Conservation (phyloP, 2,888 invertebrate species). For the Caprella mutica region DNA sequence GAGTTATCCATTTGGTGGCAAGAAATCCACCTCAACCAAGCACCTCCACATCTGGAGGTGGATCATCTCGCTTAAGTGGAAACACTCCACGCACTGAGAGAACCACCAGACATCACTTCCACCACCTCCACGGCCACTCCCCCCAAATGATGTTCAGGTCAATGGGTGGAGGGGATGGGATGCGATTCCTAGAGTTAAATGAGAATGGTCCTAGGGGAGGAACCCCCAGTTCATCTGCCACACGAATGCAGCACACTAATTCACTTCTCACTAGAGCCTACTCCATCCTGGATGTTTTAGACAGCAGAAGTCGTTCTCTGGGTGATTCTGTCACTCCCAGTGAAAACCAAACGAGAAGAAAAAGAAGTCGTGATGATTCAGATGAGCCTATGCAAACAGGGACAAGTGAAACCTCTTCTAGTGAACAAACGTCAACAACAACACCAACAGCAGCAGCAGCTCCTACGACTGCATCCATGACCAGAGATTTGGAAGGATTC, state of each 20-base stretch:
- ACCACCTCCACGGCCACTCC: slow-evolving; percentile 1
- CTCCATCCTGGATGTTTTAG: slow-evolving; percentile 43
- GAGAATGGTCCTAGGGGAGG: not conserved
- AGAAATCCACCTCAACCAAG: slow-evolving; percentile 58
- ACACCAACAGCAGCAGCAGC: slow-evolving; percentile 3
- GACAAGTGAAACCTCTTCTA: not conserved
- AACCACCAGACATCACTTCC: slow-evolving; percentile 35
- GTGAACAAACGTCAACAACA: not conserved
- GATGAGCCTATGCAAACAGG: slow-evolving; percentile 10
- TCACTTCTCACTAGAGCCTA: slow-evolving; percentile 46
- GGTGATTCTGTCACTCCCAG: not conserved
- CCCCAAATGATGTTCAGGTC: too few species aligned
- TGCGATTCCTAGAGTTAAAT: not conserved
- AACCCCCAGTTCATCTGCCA: slow-evolving; percentile 38
- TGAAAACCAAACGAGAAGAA: slow-evolving; percentile 3
- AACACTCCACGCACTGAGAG: slow-evolving; percentile 4
- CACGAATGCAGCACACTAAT: slow-evolving; percentile 39
- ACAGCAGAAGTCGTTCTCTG: slow-evolving; percentile 33
- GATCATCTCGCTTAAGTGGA: slow-evolving; percentile 5
- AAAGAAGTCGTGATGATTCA: not conserved
- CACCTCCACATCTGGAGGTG: slow-evolving; percentile 16
- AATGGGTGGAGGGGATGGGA: not conserved
- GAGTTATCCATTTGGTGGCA: slow-evolving; percentile 84
- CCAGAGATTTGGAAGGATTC: slow-evolving; percentile 28
- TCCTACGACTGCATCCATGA: slow-evolving; percentile 2